Evolutionary conservation across 2,113 vertebrate species (phyloP).

Genomic region (Gopherus flavomarginatus): DNA sequence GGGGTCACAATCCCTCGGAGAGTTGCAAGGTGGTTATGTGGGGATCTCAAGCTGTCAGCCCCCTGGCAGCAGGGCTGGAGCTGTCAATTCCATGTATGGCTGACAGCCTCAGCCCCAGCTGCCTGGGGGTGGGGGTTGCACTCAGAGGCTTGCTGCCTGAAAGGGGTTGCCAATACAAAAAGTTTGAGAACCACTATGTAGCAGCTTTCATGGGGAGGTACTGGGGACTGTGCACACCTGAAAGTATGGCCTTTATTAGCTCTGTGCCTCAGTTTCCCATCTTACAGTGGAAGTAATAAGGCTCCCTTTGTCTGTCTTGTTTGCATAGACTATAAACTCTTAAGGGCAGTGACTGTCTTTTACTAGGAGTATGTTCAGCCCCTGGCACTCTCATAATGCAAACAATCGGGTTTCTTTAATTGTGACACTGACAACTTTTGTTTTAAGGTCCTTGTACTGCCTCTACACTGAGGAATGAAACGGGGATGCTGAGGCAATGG

Average conservation of each 20-base stretch:
- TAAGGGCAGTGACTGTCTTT: too few species aligned
- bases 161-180: too few species aligned
- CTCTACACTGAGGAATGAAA: neutral
- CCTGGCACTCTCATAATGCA: neutral
- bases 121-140: too few species aligned
- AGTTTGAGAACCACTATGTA: neutral
- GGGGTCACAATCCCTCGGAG: too few species aligned
- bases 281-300: neutral
- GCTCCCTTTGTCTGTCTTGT: neutral
- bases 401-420: neutral
- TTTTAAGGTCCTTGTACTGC: neutral
- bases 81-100: too few species aligned
- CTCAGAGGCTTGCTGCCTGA: too few species aligned
- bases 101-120: too few species aligned
- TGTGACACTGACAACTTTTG: neutral
- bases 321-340: neutral
- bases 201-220: accelerated
- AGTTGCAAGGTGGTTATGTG: too few species aligned
- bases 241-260: neutral
- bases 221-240: accelerated
- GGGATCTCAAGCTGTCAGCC: too few species aligned
- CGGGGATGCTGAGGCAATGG: neutral
- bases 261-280: neutral
- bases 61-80: too few species aligned
- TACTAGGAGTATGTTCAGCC: neutral